Percentiles rank a stretch among this genome's conserved stretches.
phyloP scores from a whole-genome alignment of 2,888 invertebrate species.

The Cheilosia impressa region DNA sequence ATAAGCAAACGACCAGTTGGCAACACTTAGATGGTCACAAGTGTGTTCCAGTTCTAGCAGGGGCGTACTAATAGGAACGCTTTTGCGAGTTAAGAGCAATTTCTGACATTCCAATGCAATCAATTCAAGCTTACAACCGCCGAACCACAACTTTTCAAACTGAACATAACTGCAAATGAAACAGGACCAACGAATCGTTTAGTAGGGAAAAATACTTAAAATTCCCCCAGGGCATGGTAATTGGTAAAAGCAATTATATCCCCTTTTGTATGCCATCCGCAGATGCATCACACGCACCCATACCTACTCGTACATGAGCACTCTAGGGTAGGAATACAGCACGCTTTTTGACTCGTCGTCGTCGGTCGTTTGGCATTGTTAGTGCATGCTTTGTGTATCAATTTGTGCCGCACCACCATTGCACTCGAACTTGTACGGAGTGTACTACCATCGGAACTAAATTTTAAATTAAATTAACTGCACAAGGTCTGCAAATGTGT shows the following conservation, averaged over 20 bases:
- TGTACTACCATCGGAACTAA: conserved; percentile 22
- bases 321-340: neutral
- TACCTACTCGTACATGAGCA: neutral
- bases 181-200: conserved; percentile 8
- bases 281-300: neutral
- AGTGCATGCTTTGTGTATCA: conserved; percentile 1
- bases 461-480: conserved; percentile 63
- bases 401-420: conserved; percentile 1
- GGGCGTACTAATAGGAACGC: no score
- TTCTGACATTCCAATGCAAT: neutral
- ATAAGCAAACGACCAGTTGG: no score
- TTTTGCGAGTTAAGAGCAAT: no score
- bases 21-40: no score
- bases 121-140: neutral
- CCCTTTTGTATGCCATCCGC: neutral
- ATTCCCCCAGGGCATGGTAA: conserved; percentile 31
- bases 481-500: conserved; percentile 29
- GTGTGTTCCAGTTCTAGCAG: no score
- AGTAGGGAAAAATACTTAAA: neutral
- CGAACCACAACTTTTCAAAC: neutral
- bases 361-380: neutral
- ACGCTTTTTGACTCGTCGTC: neutral
- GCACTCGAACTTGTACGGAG: neutral
- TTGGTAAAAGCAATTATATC: conserved; percentile 51
- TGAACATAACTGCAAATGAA: neutral